phyloP scores from a whole-genome alignment of 2,797 vertebrate species.

The Antrozous pallidus region DNA sequence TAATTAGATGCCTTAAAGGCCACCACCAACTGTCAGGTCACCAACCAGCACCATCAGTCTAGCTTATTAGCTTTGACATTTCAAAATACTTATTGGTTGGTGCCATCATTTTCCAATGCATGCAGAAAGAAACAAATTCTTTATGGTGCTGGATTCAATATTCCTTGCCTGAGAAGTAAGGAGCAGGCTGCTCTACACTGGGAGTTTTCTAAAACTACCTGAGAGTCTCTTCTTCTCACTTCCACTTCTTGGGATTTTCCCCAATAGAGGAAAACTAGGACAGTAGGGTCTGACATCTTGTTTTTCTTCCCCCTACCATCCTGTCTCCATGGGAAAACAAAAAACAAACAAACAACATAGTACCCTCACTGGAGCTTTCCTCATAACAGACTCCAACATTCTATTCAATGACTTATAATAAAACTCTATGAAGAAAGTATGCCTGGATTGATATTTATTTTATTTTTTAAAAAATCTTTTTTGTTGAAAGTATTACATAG shows the following conservation, averaged over 20 bases:
- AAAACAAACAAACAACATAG: not conserved
- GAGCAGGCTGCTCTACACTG: not conserved
- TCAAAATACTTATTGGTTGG: not conserved
- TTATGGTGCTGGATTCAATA: not conserved
- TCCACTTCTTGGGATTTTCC: not conserved
- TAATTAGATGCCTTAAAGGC: not conserved
- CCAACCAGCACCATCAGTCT: not conserved
- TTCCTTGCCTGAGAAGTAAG: not conserved
- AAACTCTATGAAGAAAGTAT: conserved; percentile 9
- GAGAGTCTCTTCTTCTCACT: not conserved
- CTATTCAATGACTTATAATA: not conserved
- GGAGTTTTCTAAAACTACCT: not conserved
- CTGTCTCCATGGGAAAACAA: not conserved
- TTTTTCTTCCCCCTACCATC: not conserved
- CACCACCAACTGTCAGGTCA: not conserved
- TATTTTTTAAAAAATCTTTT: too few species aligned
- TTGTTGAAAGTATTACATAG: too few species aligned
- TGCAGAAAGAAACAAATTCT: not conserved
- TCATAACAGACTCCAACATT: conserved; percentile 3
- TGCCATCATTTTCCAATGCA: not conserved
- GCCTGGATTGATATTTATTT: not conserved
- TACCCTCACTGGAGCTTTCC: not conserved
- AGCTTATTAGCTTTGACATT: not conserved
- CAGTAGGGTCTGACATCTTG: not conserved
- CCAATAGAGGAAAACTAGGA: conserved; percentile 8